Evolutionary conservation across 2,113 vertebrate genomes (phyloP).

Genomic region (Henicopernis longicauda): DNA sequence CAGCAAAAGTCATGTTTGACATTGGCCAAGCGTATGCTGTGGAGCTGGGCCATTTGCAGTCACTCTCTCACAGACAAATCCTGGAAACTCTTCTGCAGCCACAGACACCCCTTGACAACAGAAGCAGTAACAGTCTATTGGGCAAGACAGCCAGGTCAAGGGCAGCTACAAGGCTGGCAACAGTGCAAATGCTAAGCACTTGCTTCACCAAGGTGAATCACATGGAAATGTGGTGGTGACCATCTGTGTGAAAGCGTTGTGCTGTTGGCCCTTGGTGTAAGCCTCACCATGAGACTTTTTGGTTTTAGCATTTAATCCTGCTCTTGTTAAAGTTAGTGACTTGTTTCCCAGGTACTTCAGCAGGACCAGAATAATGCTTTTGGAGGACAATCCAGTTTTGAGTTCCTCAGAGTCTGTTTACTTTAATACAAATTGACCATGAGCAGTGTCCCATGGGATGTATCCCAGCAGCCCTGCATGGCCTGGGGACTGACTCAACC

Average conservation of each 20-base stretch:
- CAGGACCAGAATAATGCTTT: neutral
- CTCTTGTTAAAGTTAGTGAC: neutral
- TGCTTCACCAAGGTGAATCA: neutral
- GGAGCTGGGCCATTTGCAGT: neutral
- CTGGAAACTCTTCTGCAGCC: neutral
- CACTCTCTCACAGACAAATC: neutral
- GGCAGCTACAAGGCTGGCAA: neutral
- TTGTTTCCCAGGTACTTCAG: neutral
- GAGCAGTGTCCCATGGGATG: neutral
- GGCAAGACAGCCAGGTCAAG: neutral
- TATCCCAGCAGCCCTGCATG: neutral
- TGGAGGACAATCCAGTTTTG: neutral
- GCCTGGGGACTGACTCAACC: neutral
- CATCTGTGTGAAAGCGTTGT: neutral
- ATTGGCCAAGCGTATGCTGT: neutral
- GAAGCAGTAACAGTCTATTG: neutral
- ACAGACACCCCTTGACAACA: neutral
- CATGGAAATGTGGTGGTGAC: fast-evolving
- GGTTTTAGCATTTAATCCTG: neutral
- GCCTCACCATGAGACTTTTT: neutral
- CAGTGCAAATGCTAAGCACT: neutral
- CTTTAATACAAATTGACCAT: neutral
- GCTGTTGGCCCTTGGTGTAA: neutral
- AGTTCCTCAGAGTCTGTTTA: neutral
- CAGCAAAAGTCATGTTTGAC: neutral